Evolutionary conservation across 1,140 invertebrate species (phyloP).

Genomic region (Panagrolaimus sp.): DNA sequence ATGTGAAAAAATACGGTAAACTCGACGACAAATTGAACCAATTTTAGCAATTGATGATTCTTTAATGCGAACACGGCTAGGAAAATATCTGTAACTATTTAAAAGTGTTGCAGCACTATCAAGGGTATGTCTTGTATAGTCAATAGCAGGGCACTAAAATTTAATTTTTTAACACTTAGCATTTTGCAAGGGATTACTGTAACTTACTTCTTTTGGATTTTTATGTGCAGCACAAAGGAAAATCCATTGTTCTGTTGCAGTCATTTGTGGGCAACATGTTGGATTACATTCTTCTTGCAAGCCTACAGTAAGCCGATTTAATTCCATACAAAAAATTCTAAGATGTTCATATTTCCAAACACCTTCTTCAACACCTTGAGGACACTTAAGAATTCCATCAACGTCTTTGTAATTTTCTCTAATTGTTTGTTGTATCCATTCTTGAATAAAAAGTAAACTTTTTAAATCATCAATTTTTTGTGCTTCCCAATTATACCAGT

Average conservation of each 20-base stretch:
- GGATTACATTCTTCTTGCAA: slow-evolving; percentile 87
- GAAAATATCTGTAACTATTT: slow-evolving; percentile 99
- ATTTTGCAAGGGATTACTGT: too few relatives aligned
- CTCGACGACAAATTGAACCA: slow-evolving; percentile 91
- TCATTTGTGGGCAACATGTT: slow-evolving; percentile 96
- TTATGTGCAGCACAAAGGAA: slow-evolving; percentile 99
- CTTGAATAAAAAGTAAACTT: slow-evolving; percentile 92
- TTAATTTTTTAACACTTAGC: too few relatives aligned
- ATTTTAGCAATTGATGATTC: slow-evolving; percentile 96
- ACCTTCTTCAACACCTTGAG: slow-evolving; percentile 93
- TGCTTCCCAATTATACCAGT: slow-evolving; percentile 95
- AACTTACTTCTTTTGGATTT: slow-evolving; percentile 83
- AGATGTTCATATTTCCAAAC: slow-evolving; percentile 99
- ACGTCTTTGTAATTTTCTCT: slow-evolving; percentile 83
- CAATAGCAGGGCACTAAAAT: slow-evolving; percentile 87
- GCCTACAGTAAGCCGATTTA: slow-evolving; percentile 90
- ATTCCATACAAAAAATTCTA: slow-evolving; percentile 69
- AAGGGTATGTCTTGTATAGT: slow-evolving; percentile 97
- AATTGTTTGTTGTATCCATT: slow-evolving; percentile 97
- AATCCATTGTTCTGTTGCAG: slow-evolving; percentile 95
- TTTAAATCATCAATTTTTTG: slow-evolving; percentile 99
- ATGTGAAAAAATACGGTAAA: slow-evolving; percentile 99
- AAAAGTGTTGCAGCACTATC: slow-evolving; percentile 96
- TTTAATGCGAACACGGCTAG: slow-evolving; percentile 96
- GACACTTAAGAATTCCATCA: slow-evolving; percentile 86